A percentile compares a stretch with the other conserved stretches of the same genome.
Evolutionary conservation across 2,797 vertebrate genomes (phyloP).

Genomic region (Acipenser transmontanus): DNA sequence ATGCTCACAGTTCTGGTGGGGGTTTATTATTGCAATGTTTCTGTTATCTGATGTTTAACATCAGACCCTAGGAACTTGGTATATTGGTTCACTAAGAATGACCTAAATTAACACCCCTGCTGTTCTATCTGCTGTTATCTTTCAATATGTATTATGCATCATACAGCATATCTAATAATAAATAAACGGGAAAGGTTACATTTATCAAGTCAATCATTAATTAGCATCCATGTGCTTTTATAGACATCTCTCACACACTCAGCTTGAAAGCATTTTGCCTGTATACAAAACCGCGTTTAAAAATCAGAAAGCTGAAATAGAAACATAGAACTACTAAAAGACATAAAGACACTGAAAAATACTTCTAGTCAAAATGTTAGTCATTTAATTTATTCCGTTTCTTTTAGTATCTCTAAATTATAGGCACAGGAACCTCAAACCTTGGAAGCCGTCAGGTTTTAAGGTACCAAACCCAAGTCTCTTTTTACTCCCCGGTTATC

Average conservation of each 20-base stretch:
- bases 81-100: constrained; percentile 12
- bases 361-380: no score
- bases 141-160: constrained; percentile 13
- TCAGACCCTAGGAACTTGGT: constrained; percentile 43
- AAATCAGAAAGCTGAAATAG: no score
- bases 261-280: no score
- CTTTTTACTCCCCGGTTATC: no score
- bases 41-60: constrained; percentile 54
- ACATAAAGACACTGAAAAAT: no score
- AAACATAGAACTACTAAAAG: no score
- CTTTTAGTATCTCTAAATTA: neutral
- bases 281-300: no score
- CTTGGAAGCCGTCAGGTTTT: no score
- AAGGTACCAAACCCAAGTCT: no score
- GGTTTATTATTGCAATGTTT: constrained; percentile 8
- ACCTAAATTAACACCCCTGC: constrained; percentile 14
- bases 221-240: neutral
- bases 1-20: no score
- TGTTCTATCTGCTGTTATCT: constrained; percentile 17
- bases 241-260: neutral
- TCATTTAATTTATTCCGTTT: neutral
- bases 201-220: constrained; percentile 2
- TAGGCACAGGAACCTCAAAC: no score
- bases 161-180: constrained; percentile 49
- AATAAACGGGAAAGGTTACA: constrained; percentile 48